Conservation (phyloP, 2,113 vertebrate genomes). For the Pycnonotus jocosus region DNA sequence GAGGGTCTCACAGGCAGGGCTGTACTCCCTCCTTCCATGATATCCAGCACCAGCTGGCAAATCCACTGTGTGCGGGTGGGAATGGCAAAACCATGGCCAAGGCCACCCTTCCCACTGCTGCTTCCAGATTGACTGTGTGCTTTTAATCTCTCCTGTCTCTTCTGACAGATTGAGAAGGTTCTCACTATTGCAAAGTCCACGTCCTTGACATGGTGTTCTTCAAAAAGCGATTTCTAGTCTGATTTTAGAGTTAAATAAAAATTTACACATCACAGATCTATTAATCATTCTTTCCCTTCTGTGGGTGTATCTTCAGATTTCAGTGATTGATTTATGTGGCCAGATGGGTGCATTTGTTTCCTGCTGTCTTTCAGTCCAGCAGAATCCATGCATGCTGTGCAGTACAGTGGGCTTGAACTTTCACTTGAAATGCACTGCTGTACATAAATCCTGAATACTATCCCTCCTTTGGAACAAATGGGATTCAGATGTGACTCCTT, state of each 20-base stretch:
- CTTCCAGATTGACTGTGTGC: neutral
- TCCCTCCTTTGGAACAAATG: neutral
- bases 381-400: slow-evolving; percentile 36
- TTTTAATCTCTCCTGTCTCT: neutral
- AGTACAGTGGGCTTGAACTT: slow-evolving; percentile 24
- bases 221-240: neutral
- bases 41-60: neutral
- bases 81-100: neutral
- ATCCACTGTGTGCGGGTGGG: rapidly evolving
- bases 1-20: neutral
- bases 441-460: neutral
- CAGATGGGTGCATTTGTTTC: slow-evolving; percentile 64
- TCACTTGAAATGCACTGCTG: slow-evolving; percentile 21
- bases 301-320: slow-evolving; percentile 54
- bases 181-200: neutral
- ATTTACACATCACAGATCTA: slow-evolving; percentile 51
- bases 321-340: slow-evolving; percentile 62
- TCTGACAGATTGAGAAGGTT: slow-evolving; percentile 8
- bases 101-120: neutral
- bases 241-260: slow-evolving; percentile 56
- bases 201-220: slow-evolving; percentile 22
- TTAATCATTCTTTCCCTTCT: slow-evolving; percentile 56
- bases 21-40: rapidly evolving
- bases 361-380: slow-evolving; percentile 56
- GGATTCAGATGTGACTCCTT: neutral